Evolutionary conservation across 1,140 invertebrate genomes (phyloP).

Genomic region (Uloborus diversus): DNA sequence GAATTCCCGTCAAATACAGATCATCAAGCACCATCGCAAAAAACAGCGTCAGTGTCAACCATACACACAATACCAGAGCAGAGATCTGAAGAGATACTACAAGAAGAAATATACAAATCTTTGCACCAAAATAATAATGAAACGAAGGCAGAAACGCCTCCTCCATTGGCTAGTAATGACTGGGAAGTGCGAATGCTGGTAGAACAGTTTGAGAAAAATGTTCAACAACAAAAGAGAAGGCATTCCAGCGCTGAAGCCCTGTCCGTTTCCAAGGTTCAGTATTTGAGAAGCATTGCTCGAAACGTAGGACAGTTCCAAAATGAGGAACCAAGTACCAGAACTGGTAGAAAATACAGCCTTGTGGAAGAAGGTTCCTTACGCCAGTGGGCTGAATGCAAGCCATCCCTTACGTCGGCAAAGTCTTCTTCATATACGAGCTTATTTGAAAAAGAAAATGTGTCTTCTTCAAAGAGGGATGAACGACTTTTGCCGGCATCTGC

Average conservation of each 20-base stretch:
- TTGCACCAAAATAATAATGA: neutral
- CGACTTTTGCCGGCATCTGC: neutral
- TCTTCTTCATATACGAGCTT: slow-evolving; percentile 49
- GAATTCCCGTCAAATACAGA: slow-evolving; percentile 33
- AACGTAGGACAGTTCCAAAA: neutral
- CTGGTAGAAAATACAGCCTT: slow-evolving; percentile 35
- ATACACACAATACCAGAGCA: slow-evolving; percentile 12
- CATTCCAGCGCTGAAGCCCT: slow-evolving; percentile 43
- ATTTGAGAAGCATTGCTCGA: slow-evolving; percentile 1
- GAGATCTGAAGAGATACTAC: too few relatives aligned
- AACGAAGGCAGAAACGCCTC: neutral
- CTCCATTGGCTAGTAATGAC: slow-evolving; percentile 67
- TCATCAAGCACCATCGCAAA: neutral
- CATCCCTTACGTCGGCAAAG: neutral
- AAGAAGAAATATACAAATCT: neutral
- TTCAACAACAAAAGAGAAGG: neutral
- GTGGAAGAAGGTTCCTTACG: slow-evolving; percentile 6
- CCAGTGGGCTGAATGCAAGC: neutral
- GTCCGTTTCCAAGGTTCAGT: slow-evolving; percentile 14
- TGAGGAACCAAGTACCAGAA: neutral
- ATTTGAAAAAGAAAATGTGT: neutral
- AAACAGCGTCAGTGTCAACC: too few relatives aligned
- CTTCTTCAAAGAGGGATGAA: neutral
- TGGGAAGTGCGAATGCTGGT: slow-evolving; percentile 83
- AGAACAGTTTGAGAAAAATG: slow-evolving; percentile 72